Percentiles rank a stretch among this genome's conserved stretches.
Evolutionary conservation across 2,888 invertebrate species (phyloP).

Genomic region (Pachycephus smyrnensis): DNA sequence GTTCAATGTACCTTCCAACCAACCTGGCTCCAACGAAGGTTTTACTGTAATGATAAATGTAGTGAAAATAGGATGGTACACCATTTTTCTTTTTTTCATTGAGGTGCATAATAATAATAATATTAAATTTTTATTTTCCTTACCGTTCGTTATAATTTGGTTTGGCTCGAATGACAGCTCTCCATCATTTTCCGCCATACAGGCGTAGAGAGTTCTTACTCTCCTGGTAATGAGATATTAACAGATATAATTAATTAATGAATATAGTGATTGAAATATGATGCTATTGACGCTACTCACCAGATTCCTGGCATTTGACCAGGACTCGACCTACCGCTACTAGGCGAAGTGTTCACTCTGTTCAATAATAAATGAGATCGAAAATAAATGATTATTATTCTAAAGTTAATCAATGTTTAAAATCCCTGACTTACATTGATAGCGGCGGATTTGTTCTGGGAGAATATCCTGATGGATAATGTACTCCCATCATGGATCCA

Average conservation of each 20-base stretch:
- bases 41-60: constrained; percentile 74
- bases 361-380: constrained; percentile 13
- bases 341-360: constrained; percentile 59
- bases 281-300: constrained; percentile 40
- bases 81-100: neutral
- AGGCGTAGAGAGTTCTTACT: constrained; percentile 95
- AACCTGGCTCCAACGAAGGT: constrained; percentile 94
- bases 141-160: constrained; percentile 97
- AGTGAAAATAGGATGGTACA: neutral
- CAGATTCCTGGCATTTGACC: constrained; percentile 63
- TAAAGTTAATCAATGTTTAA: constrained; percentile 33
- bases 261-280: neutral
- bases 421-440: constrained; percentile 66
- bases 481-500: constrained; percentile 67
- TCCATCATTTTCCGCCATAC: constrained; percentile 95
- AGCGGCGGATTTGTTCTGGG: constrained; percentile 60
- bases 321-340: constrained; percentile 65
- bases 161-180: constrained; percentile 98
- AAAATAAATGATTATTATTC: constrained; percentile 56
- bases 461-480: constrained; percentile 68
- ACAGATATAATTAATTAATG: neutral
- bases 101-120: constrained; percentile 7
- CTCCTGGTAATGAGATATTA: constrained; percentile 69
- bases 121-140: constrained; percentile 46
- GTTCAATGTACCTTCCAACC: constrained; percentile 95